These are phyloP conservation scores for Ectobius pallidus DNA, from an alignment of 2,888 invertebrate genomes.

Conservation along the genomic window DNA sequence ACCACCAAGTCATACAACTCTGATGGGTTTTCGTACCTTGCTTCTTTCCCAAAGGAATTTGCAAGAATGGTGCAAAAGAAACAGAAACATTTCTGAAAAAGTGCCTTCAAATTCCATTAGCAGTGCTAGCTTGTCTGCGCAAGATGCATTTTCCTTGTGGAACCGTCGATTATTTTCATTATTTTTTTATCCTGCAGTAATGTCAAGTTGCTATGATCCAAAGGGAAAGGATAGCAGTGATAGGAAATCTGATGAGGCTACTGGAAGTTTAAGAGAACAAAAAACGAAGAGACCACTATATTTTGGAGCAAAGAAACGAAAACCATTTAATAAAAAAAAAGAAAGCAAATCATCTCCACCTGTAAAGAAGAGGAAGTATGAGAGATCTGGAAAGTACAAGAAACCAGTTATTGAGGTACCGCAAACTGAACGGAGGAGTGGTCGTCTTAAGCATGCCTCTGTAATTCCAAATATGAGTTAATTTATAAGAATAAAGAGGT, in stretches of 20 bases:
- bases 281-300: background rate
- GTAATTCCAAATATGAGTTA: too few relatives aligned
- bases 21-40: background rate
- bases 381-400: background rate
- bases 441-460: too few relatives aligned
- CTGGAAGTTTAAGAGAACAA: background rate
- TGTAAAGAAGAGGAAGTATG: background rate
- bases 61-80: too few relatives aligned
- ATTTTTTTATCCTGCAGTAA: constrained; percentile 5
- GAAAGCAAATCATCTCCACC: background rate
- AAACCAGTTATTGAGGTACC: background rate
- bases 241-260: background rate
- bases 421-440: background rate
- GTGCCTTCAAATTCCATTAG: background rate
- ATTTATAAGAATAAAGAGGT: too few relatives aligned
- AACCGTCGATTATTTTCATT: background rate
- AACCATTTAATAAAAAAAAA: background rate
- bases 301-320: background rate
- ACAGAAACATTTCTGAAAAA: background rate
- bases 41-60: background rate
- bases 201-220: background rate
- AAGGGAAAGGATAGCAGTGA: too few relatives aligned
- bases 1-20: background rate
- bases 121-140: too few relatives aligned
- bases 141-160: background rate